Evolutionary conservation across 2,888 invertebrate genomes (phyloP).

Genomic region (Oxycera nigricornis): DNA sequence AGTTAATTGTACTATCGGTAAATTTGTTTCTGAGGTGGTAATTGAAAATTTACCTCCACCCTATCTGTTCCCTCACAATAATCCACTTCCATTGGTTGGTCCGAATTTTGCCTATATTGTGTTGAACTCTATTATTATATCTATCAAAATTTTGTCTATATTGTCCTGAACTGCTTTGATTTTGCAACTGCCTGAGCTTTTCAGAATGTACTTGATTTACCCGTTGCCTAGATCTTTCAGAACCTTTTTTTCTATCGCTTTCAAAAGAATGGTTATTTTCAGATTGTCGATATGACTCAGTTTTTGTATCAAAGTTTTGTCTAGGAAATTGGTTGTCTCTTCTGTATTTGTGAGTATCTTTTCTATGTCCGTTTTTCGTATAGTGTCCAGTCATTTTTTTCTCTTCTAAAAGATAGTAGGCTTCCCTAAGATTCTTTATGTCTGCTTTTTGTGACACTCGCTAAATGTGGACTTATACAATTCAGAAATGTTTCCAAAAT

Average conservation of each 20-base stretch:
- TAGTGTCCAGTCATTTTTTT: slow-evolving; percentile 42
- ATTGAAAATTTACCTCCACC: slow-evolving; percentile 28
- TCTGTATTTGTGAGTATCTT: too few relatives aligned
- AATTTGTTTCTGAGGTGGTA: neutral
- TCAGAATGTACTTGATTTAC: too few relatives aligned
- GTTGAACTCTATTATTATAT: neutral
- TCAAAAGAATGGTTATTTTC: neutral
- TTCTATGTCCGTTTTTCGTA: too few relatives aligned
- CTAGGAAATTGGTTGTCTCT: neutral
- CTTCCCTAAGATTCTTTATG: slow-evolving; percentile 42
- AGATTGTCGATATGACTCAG: neutral
- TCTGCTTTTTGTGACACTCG: slow-evolving; percentile 46
- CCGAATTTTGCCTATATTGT: too few relatives aligned
- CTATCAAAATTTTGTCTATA: neutral
- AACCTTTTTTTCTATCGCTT: neutral
- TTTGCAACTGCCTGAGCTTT: neutral
- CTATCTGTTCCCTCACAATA: neutral
- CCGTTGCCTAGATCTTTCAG: neutral
- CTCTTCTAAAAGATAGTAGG: slow-evolving; percentile 45
- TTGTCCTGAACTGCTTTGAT: neutral
- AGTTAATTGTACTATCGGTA: slow-evolving; percentile 35
- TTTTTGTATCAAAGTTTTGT: neutral
- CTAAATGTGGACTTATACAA: slow-evolving; percentile 40
- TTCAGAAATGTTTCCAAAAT: slow-evolving; percentile 47
- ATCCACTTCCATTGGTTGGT: slow-evolving; percentile 19